Evolutionary conservation across 1,140 invertebrate genomes (phyloP), one percentile per base, ranked within the genome.

Genomic region (Papilio glaucus): DNA sequence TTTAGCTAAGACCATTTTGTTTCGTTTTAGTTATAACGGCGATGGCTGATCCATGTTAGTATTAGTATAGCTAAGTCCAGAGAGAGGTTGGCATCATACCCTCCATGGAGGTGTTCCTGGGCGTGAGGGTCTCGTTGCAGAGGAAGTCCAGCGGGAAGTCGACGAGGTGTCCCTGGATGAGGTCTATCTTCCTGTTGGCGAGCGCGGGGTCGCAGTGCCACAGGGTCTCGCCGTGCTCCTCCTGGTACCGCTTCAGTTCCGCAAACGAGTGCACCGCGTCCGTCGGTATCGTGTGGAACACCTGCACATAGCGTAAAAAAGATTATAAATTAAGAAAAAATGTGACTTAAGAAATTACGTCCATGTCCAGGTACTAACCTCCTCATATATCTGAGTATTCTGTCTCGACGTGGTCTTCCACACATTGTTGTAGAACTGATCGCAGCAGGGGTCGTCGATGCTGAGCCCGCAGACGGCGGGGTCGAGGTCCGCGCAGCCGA

Each of bases 381-480:
- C 95, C 83, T 98, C 98, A 92, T 96, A 99, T 33, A 98, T 96
- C 77, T 96, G 95, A 0, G 98, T 98, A 86, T 99, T 99, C 60
- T 91, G 89, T 39, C 94, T 94, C 6, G 98, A 98, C 57, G 95
- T 96, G 42, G 94, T 92, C 62, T 96, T 94, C 98, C 98, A 99
- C 0, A 97, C 87, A 71, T 96, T 95, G 76, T 95, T 95, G 86
- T 97, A 99, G 91, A 99, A 98, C 29, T 95, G 86, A 75, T 96
- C 95, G 75, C 91, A 94, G 38, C 97, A 94, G 0, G 97, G 96
- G 92, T 98, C 98, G 37, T 94, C 94, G 1, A 98, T 89, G 77
- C 95, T 93, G 21, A 96, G 81, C 5, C 94, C 86, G 1, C 91
- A 76, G 72, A 90, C 61, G 73, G 88, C 63, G 63, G 94, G 80